A percentile compares a stretch with the other conserved stretches of the same genome.
Evolutionary conservation across 2,113 vertebrate species (phyloP).

Genomic region (Hyla sarda): DNA sequence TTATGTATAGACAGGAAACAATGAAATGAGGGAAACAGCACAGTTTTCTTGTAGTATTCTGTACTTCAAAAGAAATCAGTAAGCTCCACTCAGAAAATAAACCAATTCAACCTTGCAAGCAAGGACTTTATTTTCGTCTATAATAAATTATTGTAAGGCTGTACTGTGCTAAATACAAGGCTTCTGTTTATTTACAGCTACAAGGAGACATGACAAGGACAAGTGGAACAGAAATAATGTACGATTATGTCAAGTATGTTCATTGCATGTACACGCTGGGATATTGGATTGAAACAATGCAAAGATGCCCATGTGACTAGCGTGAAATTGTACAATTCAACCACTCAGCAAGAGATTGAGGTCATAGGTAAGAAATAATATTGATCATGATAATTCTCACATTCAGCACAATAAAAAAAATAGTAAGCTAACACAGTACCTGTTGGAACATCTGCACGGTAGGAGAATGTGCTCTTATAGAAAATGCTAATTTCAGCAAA

Average conservation of each 20-base stretch:
- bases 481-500: conserved; percentile 88
- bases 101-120: neutral
- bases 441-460: conserved; percentile 90
- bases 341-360: neutral
- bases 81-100: neutral
- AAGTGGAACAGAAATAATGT: neutral
- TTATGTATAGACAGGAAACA: no score
- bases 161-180: neutral
- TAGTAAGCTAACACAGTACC: conserved; percentile 73
- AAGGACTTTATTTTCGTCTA: neutral
- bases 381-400: neutral
- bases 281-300: neutral
- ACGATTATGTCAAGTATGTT: neutral
- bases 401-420: neutral
- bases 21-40: no score
- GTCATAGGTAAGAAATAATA: neutral
- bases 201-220: conserved; percentile 2
- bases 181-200: neutral
- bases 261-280: neutral
- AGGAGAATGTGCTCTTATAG: conserved; percentile 87
- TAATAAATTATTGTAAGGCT: neutral
- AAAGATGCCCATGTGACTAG: neutral
- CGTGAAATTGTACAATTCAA: neutral
- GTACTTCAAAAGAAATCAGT: no score
- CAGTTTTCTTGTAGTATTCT: no score